phyloP scores from a whole-genome alignment of 1,140 invertebrate species.

The Neodiprion lecontei region DNA sequence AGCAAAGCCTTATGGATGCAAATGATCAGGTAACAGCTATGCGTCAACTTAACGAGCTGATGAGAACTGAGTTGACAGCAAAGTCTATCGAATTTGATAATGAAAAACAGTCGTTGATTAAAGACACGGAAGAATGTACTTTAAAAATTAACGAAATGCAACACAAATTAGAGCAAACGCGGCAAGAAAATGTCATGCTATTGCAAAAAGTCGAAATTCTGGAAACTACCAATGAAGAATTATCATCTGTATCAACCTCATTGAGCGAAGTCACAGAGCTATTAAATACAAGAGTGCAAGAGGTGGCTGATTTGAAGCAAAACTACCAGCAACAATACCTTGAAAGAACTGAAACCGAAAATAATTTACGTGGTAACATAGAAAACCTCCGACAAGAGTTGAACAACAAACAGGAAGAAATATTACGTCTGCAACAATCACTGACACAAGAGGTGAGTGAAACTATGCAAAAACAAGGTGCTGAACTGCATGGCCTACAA shows the following conservation, averaged over 20 bases:
- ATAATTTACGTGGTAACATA: slow-evolving; percentile 34
- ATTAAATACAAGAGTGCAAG: slow-evolving; percentile 48
- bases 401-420: slow-evolving; percentile 57
- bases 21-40: slow-evolving; percentile 44
- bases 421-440: slow-evolving; percentile 50
- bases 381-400: slow-evolving; percentile 55
- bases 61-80: slow-evolving; percentile 37
- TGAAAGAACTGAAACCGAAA: slow-evolving; percentile 33
- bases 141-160: slow-evolving; percentile 35
- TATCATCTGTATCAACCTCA: slow-evolving; percentile 27
- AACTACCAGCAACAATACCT: slow-evolving; percentile 59
- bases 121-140: neutral
- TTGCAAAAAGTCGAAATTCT: slow-evolving; percentile 47
- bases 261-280: slow-evolving; percentile 47
- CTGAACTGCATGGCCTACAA: slow-evolving; percentile 22
- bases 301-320: slow-evolving; percentile 51
- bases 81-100: slow-evolving; percentile 15
- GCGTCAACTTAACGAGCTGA: slow-evolving; percentile 38
- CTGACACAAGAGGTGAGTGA: slow-evolving; percentile 55
- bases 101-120: neutral
- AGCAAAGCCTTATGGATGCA: slow-evolving; percentile 45
- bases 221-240: slow-evolving; percentile 43
- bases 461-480: slow-evolving; percentile 54
- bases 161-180: slow-evolving; percentile 48
- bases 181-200: slow-evolving; percentile 52